phyloP scores from a whole-genome alignment of 2,113 vertebrate genomes.

The Orycteropus afer region DNA sequence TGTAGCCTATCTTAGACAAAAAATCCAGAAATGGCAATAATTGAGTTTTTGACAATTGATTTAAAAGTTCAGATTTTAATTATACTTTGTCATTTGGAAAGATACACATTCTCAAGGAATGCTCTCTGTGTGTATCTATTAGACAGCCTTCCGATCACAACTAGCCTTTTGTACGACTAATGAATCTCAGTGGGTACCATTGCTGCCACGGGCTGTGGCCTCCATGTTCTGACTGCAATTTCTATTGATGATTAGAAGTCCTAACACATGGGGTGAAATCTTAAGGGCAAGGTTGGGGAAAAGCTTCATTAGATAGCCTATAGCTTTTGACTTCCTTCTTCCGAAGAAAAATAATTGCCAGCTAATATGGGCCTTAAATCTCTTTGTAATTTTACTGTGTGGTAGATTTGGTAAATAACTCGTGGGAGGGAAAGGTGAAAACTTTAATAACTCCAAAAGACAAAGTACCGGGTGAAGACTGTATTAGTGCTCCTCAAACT shows the following conservation, averaged over 20 bases:
- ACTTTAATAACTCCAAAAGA: conserved; percentile 14
- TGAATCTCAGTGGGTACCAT: conserved; percentile 66
- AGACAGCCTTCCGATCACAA: conserved; percentile 70
- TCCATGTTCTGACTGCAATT: conserved; percentile 79
- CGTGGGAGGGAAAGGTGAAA: background rate
- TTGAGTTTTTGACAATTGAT: conserved; percentile 78
- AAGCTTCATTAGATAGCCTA: conserved; percentile 67
- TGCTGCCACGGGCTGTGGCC: conserved; percentile 66
- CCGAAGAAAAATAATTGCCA: conserved; percentile 72
- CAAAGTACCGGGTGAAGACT: background rate
- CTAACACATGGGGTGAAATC: conserved; percentile 59
- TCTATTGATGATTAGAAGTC: conserved; percentile 78
- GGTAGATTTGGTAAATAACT: background rate
- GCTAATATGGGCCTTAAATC: conserved; percentile 56
- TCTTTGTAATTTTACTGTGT: conserved; percentile 1
- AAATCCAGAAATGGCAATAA: conserved; percentile 40
- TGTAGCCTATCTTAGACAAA: conserved; percentile 39
- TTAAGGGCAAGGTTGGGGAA: conserved; percentile 7
- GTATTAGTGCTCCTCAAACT: background rate
- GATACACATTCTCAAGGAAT: conserved; percentile 77
- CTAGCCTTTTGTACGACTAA: conserved; percentile 73
- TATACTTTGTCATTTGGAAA: conserved; percentile 83
- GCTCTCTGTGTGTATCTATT: conserved; percentile 65
- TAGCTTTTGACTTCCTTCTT: conserved; percentile 64
- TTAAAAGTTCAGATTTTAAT: conserved; percentile 80